Evolutionary conservation across 2,113 vertebrate species (phyloP).

Genomic region (Mohoua ochrocephala): DNA sequence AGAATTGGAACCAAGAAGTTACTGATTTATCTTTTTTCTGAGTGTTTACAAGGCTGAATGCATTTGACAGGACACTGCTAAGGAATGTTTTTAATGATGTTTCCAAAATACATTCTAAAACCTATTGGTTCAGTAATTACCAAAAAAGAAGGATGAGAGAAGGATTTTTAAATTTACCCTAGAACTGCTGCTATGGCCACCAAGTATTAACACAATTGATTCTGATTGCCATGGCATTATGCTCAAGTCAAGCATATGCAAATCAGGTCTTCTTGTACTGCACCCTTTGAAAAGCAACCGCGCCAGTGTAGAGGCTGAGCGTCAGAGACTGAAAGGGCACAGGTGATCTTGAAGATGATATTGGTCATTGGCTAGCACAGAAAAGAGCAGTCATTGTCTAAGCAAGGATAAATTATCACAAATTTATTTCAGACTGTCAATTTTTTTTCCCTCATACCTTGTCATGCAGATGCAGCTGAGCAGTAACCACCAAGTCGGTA

Average conservation of each 20-base stretch:
- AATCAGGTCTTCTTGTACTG: background rate
- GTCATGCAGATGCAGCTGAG: background rate
- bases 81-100: background rate
- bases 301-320: rapidly evolving
- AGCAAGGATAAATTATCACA: background rate
- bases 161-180: background rate
- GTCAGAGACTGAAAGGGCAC: background rate
- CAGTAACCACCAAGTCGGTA: background rate
- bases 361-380: background rate
- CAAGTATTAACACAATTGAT: background rate
- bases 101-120: background rate
- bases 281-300: rapidly evolving
- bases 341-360: background rate
- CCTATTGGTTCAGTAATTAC: background rate
- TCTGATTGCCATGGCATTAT: background rate
- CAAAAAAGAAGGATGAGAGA: background rate
- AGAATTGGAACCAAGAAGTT: background rate
- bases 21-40: background rate
- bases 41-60: background rate
- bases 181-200: background rate
- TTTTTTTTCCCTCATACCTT: background rate
- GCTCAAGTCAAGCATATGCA: background rate
- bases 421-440: background rate
- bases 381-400: background rate
- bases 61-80: background rate